Conservation (phyloP, 2,113 vertebrate species). For the Psephotus haematonotus region DNA sequence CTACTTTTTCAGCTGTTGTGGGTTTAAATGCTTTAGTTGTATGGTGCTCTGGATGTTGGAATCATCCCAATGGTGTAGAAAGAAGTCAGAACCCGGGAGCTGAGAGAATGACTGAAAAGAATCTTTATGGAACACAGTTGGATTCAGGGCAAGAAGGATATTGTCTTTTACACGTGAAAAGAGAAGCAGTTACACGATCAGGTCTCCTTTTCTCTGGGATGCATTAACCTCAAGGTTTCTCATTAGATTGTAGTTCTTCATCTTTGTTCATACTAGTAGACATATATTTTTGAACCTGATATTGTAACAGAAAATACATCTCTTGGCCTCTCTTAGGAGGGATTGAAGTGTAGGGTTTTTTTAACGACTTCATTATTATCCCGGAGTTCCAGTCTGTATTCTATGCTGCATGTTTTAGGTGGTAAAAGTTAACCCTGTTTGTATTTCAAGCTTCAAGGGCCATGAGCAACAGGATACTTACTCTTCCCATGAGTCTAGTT, state of each 20-base stretch:
- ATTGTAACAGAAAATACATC: neutral
- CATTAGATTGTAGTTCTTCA: neutral
- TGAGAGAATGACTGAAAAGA: neutral
- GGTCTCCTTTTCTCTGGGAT: neutral
- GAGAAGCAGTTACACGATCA: neutral
- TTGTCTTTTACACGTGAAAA: neutral
- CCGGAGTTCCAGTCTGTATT: neutral
- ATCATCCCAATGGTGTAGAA: neutral
- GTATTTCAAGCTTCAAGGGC: neutral
- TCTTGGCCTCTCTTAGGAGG: neutral
- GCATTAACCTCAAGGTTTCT: neutral
- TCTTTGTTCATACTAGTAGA: neutral
- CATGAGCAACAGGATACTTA: neutral
- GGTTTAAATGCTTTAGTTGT: neutral
- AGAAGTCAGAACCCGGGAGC: neutral
- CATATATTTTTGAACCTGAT: neutral
- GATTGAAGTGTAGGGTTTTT: neutral
- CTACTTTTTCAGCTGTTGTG: neutral
- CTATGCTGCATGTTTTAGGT: neutral
- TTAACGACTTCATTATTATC: neutral
- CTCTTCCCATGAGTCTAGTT: neutral
- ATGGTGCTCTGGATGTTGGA: neutral
- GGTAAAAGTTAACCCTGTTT: neutral
- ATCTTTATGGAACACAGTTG: neutral
- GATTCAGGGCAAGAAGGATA: neutral